Evolutionary conservation across 1,140 invertebrate genomes (phyloP).

Genomic region (Globodera rostochiensis): DNA sequence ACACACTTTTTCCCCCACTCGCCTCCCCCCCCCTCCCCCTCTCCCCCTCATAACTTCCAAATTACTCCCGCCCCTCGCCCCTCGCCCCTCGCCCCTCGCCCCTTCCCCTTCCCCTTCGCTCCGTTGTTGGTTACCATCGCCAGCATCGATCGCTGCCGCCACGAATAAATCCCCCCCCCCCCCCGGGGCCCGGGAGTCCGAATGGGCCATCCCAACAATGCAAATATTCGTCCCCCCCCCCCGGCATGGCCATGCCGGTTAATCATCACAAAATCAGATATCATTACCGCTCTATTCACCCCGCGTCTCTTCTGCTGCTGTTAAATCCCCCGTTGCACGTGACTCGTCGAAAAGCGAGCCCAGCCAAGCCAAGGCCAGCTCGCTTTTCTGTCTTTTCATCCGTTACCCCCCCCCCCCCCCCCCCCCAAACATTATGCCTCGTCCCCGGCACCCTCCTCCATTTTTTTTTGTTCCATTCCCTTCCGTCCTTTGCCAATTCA

Average conservation of each 20-base stretch:
- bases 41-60: slow-evolving; percentile 10
- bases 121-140: not conserved
- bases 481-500: slow-evolving; percentile 5
- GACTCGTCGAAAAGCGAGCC: not conserved
- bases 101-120: too few species aligned
- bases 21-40: not conserved
- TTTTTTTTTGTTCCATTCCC: not conserved
- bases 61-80: not conserved
- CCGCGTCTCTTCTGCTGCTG: too few species aligned
- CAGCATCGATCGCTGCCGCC: slow-evolving; percentile 1
- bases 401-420: not conserved
- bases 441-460: not conserved
- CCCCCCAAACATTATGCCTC: not conserved
- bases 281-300: too few species aligned
- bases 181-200: slow-evolving; percentile 3
- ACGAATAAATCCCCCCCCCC: slow-evolving; percentile 8
- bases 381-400: not conserved
- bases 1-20: not conserved
- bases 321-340: too few species aligned
- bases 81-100: too few species aligned
- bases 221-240: not conserved
- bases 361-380: too few species aligned
- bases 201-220: slow-evolving; percentile 12
- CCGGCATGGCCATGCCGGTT: not conserved
- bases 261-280: not conserved